A percentile compares a stretch with the other conserved stretches of the same genome.
Conservation (phyloP, 2,888 invertebrate genomes). For the Sphecodes monilicornis region DNA sequence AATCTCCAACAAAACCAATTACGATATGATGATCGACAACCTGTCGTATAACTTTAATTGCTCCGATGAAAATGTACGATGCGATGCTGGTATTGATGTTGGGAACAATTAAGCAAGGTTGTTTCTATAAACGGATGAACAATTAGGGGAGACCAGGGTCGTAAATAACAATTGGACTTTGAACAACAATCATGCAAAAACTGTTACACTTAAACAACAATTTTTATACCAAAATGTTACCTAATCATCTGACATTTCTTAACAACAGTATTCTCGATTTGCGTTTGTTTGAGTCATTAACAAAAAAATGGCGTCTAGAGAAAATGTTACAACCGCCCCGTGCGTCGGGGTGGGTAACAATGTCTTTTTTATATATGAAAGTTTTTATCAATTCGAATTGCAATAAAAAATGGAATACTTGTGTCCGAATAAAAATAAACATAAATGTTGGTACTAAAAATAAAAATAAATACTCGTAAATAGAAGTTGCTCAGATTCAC, state of each 20-base stretch:
- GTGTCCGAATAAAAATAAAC: no score
- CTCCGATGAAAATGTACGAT: background rate
- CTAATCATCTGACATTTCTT: background rate
- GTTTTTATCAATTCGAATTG: no score
- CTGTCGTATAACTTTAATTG: slow-evolving; percentile 16
- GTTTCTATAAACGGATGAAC: background rate
- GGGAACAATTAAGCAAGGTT: background rate
- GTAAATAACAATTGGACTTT: background rate
- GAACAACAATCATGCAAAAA: no score
- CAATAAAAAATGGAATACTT: no score
- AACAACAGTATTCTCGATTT: background rate
- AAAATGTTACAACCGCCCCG: no score
- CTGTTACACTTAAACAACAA: background rate
- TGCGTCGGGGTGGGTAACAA: no score
- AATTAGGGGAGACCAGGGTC: background rate
- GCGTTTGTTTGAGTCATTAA: background rate
- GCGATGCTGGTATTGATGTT: background rate
- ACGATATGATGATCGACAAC: slow-evolving; percentile 17
- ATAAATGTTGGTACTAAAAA: no score
- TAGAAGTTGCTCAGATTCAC: no score
- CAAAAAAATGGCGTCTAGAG: no score
- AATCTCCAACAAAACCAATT: slow-evolving; percentile 4
- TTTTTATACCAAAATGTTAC: background rate
- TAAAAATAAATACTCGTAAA: no score
- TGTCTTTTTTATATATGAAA: no score